Conservation (phyloP, 2,888 invertebrate genomes). For the Dioctria rufipes region DNA sequence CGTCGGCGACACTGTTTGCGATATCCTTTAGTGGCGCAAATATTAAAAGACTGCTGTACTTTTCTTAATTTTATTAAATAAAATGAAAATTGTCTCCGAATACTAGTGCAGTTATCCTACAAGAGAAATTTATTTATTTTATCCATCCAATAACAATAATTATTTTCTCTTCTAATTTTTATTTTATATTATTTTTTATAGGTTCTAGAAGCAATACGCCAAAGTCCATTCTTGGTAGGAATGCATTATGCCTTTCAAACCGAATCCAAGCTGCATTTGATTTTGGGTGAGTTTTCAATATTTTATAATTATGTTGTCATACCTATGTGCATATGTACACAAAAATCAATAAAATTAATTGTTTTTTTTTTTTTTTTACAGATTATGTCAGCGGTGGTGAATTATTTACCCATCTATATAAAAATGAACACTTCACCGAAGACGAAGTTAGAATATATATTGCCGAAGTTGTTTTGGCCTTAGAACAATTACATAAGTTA, state of each 20-base stretch:
- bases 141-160: not conserved
- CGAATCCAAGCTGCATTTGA: constrained; percentile 95
- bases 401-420: constrained; percentile 96
- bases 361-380: constrained; percentile 70
- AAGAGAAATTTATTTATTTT: too few species aligned
- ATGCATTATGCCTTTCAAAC: constrained; percentile 99
- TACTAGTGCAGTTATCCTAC: too few species aligned
- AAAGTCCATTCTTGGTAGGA: constrained; percentile 96
- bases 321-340: not conserved
- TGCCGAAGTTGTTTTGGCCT: constrained; percentile 94
- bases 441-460: constrained; percentile 93
- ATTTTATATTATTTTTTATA: constrained; percentile 65
- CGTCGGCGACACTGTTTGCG: too few species aligned
- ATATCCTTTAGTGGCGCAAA: too few species aligned
- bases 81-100: too few species aligned
- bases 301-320: not conserved
- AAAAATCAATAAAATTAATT: not conserved
- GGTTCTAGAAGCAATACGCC: constrained; percentile 94
- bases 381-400: constrained; percentile 99
- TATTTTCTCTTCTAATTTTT: not conserved
- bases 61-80: too few species aligned
- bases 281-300: constrained; percentile 81
- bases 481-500: constrained; percentile 96
- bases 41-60: too few species aligned
- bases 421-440: constrained; percentile 93